phyloP scores from a whole-genome alignment of 1,140 invertebrate species.

The Camponotus floridanus region DNA sequence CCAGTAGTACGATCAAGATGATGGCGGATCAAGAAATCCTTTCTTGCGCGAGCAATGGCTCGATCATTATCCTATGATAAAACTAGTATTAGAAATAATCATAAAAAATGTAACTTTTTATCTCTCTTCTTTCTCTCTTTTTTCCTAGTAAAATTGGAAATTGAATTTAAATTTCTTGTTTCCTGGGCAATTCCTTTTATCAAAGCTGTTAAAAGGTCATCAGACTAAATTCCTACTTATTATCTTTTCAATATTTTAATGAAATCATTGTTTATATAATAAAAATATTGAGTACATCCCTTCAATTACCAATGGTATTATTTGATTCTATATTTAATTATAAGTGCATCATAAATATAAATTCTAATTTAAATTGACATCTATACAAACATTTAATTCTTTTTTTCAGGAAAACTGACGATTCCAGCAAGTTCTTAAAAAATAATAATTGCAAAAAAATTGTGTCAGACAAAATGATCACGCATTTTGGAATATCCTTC shows the following conservation, averaged over 20 bases:
- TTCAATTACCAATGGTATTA: neutral
- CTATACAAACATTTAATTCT: neutral
- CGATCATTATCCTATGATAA: constrained; percentile 84
- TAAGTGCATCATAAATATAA: no score
- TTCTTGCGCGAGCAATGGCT: constrained; percentile 86
- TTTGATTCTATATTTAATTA: no score
- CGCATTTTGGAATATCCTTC: neutral
- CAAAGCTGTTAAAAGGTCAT: no score
- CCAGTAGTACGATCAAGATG: constrained; percentile 91
- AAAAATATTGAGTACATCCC: neutral
- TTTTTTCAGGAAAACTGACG: neutral
- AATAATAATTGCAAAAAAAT: neutral
- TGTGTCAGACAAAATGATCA: neutral
- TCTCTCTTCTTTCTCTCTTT: no score
- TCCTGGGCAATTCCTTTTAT: no score
- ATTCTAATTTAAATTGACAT: no score
- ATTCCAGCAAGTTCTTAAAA: neutral
- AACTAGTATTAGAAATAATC: constrained; percentile 2
- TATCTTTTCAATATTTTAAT: no score
- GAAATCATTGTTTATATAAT: neutral
- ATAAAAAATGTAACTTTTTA: neutral
- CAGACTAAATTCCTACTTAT: no score
- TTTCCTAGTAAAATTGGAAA: no score
- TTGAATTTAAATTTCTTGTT: no score
- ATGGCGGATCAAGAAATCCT: constrained; percentile 89